Base-by-base conservation (phyloP, 2,797 vertebrate species). In the Delichon dasypus region DNA sequence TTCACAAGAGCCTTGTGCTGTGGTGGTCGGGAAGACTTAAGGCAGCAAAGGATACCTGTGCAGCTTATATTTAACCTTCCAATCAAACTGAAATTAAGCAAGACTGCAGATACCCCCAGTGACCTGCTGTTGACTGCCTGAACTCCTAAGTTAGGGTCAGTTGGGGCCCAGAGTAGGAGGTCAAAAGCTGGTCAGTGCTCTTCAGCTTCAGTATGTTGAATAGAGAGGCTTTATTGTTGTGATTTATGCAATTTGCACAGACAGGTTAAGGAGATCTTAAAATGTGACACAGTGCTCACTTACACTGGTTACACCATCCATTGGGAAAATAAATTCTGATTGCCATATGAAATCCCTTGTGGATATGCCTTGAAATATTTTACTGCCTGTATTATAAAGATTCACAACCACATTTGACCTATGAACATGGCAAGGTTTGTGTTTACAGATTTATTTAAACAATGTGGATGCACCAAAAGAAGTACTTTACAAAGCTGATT, bases 81-180 rank as follows among this genome's bases (percentile, higher is more conserved):
- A 97, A 97, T 98, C 97, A 97, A 96, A 97, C 54, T 94, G 84
- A 97, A 98, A 98, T 98, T 97, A 98, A 97, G 93, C 96, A 97
- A 96, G 96, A 86, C 96, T 61, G 89, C 92, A 96, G 97, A 96
- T 97, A 94, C 97, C 95, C 97, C 94, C 58, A 8, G 94, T 99
- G 99, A 99, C 99, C 99, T 98, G 97, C 97, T 99, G 98, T 99
- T 99, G 99, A 99, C 99, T 86, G 96, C 98, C 98, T 99, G 98
- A 99, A 99, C 99, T 98, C 98, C 96, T 95, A 97, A 98, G 98
- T 98, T 98, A 97, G 98, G 99, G 99, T 99, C 98, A 98, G 97
- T 38, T 97, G 98, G 97, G 98, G 98, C 98, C 98, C 98, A 98
- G 98, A 98, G 98, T 98, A 97, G 98, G 98, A 99, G 99, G 99